A percentile compares a stretch with the other conserved stretches of the same genome.
Conservation (phyloP, 2,888 invertebrate genomes). For the Fragum whitleyi region DNA sequence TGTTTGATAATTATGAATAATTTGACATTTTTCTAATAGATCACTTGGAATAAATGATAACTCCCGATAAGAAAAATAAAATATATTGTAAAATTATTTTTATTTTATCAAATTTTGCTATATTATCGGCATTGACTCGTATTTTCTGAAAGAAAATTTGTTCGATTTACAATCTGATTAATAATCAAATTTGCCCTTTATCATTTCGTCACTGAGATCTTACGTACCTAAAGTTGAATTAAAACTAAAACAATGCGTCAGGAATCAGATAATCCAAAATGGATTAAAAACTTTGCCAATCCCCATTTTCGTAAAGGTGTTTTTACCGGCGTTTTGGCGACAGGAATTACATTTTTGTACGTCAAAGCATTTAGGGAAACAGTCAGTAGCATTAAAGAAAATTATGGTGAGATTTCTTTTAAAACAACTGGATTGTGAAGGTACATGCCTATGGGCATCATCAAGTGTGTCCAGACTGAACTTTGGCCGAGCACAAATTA, state of each 20-base stretch:
- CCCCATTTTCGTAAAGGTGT: conserved; percentile 10
- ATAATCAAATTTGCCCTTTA: background rate
- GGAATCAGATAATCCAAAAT: background rate
- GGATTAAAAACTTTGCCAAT: conserved; percentile 5
- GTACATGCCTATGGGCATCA: too few species aligned
- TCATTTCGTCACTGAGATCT: background rate
- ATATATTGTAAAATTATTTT: too few species aligned
- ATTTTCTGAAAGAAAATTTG: background rate
- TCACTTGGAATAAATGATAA: too few species aligned
- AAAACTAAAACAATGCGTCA: too few species aligned
- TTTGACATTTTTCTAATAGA: too few species aligned
- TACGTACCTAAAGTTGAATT: background rate
- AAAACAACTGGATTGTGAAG: too few species aligned
- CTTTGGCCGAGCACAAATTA: too few species aligned
- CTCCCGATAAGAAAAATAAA: too few species aligned
- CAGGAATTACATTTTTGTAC: background rate
- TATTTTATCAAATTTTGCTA: too few species aligned
- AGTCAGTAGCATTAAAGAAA: background rate
- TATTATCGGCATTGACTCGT: too few species aligned
- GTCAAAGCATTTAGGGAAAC: background rate
- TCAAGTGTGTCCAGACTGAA: too few species aligned
- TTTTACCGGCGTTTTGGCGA: conserved; percentile 12
- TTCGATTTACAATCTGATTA: background rate
- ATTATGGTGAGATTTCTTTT: background rate
- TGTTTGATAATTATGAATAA: too few species aligned